These are phyloP conservation scores for Morinoia aosen DNA, from an alignment of 2,888 invertebrate species.

Conservation along the genomic window DNA sequence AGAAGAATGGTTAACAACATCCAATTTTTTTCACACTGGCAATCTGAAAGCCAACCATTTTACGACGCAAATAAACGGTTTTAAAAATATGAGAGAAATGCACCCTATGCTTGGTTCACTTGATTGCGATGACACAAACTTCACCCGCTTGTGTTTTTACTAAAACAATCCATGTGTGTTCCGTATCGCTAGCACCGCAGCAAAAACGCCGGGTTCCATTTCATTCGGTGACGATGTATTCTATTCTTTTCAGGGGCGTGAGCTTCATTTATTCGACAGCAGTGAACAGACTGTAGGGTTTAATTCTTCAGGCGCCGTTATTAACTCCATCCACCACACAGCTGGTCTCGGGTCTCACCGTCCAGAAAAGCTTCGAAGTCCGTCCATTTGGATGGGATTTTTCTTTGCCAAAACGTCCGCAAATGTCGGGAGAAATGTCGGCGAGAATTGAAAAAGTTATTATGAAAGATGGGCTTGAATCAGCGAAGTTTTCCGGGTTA, in stretches of 20 bases:
- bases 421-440: neutral
- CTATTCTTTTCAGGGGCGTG: neutral
- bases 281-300: constrained; percentile 1
- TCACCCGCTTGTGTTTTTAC: neutral
- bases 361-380: neutral
- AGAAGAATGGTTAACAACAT: neutral
- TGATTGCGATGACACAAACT: neutral
- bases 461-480: constrained; percentile 10
- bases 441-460: constrained; percentile 4
- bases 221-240: neutral
- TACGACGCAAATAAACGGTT: neutral
- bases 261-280: neutral
- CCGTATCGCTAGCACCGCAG: neutral
- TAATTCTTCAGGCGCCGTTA: constrained; percentile 2
- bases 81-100: neutral
- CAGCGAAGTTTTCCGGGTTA: neutral
- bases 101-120: neutral
- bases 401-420: constrained; percentile 12
- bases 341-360: neutral
- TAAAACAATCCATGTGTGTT: neutral
- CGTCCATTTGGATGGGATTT: neutral
- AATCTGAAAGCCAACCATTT: neutral
- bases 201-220: neutral
- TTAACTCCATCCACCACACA: neutral
- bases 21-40: neutral